A percentile compares a stretch with the other conserved stretches of the same genome.
phyloP scores from a whole-genome alignment of 2,113 vertebrate species.

The Eclectus roratus region DNA sequence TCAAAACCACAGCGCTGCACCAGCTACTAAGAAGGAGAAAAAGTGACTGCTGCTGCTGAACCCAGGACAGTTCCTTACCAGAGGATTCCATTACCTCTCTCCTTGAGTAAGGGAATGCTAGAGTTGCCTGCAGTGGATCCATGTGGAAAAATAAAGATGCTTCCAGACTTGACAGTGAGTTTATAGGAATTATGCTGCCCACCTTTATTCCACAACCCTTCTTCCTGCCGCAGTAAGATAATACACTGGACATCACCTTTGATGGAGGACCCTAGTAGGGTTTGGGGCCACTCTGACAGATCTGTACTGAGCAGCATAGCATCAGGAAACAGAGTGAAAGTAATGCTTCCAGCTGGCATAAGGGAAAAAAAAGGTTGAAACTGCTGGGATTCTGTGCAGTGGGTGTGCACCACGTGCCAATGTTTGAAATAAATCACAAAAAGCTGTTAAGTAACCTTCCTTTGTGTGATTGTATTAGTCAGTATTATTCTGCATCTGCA shows the following conservation, averaged over 20 bases:
- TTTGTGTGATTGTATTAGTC: neutral
- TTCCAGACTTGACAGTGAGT: neutral
- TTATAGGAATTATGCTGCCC: neutral
- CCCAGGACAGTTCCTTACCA: neutral
- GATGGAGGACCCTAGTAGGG: neutral
- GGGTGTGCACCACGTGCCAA: neutral
- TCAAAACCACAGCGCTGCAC: too few species aligned
- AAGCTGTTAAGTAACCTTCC: neutral
- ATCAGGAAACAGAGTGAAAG: neutral
- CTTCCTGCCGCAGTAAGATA: neutral
- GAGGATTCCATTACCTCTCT: neutral
- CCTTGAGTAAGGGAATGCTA: neutral
- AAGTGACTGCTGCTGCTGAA: too few species aligned
- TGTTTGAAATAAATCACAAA: neutral
- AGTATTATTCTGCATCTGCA: neutral
- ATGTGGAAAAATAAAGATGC: neutral
- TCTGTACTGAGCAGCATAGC: neutral
- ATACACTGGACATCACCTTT: neutral
- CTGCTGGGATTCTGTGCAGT: neutral
- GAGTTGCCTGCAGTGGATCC: neutral
- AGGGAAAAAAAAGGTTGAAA: neutral
- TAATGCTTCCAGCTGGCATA: neutral
- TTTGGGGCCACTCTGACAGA: neutral
- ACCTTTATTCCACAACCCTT: neutral
- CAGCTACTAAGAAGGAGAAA: too few species aligned